These are phyloP conservation scores for Gibbula magus DNA, from an alignment of 2,888 invertebrate species.

Conservation along the genomic window DNA sequence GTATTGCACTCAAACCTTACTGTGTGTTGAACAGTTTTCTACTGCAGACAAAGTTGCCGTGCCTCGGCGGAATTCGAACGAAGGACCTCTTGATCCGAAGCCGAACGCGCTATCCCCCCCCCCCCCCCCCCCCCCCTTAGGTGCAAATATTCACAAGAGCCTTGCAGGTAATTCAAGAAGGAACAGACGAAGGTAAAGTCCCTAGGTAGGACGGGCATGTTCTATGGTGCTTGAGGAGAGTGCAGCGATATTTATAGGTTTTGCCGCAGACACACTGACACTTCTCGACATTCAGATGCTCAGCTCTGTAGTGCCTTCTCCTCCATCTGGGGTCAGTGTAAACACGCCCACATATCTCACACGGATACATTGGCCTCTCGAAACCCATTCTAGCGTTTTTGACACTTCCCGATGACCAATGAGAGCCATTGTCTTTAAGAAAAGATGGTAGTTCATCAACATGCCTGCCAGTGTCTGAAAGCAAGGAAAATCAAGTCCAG, in stretches of 20 bases:
- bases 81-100: too few species aligned
- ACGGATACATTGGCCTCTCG: neutral
- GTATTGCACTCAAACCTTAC: too few species aligned
- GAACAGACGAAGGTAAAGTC: too few species aligned
- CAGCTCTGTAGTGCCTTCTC: neutral
- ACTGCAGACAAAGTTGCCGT: too few species aligned
- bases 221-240: neutral
- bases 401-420: too few species aligned
- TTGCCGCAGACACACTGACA: constrained; percentile 1
- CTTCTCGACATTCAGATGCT: neutral
- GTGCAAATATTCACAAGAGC: too few species aligned
- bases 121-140: too few species aligned
- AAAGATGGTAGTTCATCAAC: neutral
- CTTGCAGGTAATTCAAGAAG: too few species aligned
- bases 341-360: neutral
- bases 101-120: too few species aligned
- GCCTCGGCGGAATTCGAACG: too few species aligned
- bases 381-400: too few species aligned
- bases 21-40: too few species aligned
- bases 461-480: neutral
- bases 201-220: neutral
- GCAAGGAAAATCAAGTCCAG: neutral
- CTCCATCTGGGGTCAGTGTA: neutral
- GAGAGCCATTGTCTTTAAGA: neutral
- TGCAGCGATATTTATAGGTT: neutral